Conservation (phyloP, 2,113 vertebrate species). For the Xerus inauris region DNA sequence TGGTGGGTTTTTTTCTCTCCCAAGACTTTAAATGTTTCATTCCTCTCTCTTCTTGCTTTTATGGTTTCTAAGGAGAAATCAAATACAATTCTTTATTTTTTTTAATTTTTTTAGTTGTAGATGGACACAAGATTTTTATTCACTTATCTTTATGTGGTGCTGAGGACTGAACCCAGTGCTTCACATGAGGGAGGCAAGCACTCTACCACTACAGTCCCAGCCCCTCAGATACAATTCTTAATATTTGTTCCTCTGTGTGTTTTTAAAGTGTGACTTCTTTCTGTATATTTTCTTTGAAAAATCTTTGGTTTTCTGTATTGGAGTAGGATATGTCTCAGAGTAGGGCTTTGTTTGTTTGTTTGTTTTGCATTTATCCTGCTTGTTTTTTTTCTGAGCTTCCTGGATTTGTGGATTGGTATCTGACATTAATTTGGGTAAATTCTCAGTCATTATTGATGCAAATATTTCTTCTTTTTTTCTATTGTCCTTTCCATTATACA, state of each 20-base stretch:
- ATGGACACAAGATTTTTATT: too few relatives aligned
- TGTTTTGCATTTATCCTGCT: not conserved
- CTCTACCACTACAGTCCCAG: too few relatives aligned
- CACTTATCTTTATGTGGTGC: too few relatives aligned
- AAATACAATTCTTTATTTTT: not conserved
- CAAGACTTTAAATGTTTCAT: not conserved
- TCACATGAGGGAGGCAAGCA: too few relatives aligned
- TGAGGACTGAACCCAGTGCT: too few relatives aligned
- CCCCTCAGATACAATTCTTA: too few relatives aligned
- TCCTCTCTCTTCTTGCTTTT: not conserved
- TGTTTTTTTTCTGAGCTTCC: not conserved
- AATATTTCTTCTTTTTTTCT: not conserved
- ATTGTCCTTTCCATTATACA: not conserved
- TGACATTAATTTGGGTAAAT: not conserved
- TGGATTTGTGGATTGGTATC: not conserved
- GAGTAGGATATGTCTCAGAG: not conserved
- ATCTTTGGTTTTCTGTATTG: not conserved
- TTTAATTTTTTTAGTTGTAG: too few relatives aligned
- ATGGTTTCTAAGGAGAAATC: not conserved
- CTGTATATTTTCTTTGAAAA: not conserved
- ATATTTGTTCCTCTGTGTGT: not conserved
- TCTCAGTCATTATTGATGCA: not conserved
- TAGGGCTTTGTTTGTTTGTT: too few relatives aligned
- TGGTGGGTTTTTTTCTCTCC: not conserved
- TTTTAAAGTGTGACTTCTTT: not conserved